phyloP scores from a whole-genome alignment of 2,113 vertebrate genomes.

The Halichoerus grypus region DNA sequence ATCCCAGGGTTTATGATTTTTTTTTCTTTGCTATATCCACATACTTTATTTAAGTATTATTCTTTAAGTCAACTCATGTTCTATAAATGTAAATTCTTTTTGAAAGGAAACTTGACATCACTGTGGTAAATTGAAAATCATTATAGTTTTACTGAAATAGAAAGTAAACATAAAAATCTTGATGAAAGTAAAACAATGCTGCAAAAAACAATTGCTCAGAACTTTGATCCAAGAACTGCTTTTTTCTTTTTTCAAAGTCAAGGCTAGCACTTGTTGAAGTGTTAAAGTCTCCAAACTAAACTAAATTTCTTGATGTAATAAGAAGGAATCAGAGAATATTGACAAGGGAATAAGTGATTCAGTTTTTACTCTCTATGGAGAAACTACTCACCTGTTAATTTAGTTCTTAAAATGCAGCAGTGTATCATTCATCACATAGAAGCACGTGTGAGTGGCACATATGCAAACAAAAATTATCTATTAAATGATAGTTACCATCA shows the following conservation, averaged over 20 bases:
- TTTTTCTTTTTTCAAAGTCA: slow-evolving; percentile 34
- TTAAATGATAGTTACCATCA: neutral
- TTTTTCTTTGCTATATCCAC: neutral
- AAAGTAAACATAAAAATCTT: neutral
- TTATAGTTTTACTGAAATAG: slow-evolving; percentile 7
- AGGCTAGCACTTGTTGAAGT: neutral
- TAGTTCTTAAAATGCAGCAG: neutral
- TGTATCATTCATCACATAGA: neutral
- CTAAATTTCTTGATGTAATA: neutral
- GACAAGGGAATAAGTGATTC: neutral
- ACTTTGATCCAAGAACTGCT: neutral
- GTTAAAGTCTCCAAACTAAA: neutral
- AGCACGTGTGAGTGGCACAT: neutral
- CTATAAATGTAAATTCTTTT: neutral
- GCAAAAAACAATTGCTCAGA: neutral
- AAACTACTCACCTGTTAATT: neutral
- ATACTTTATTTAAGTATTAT: neutral
- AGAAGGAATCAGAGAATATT: neutral
- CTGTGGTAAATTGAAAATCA: neutral
- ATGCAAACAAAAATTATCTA: neutral
- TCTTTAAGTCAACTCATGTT: slow-evolving; percentile 4
- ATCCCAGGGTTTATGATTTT: neutral
- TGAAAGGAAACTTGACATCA: neutral
- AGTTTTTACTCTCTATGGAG: neutral
- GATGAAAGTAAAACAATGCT: neutral